phyloP scores from a whole-genome alignment of 2,888 invertebrate genomes.

The Apoda limacodes region DNA sequence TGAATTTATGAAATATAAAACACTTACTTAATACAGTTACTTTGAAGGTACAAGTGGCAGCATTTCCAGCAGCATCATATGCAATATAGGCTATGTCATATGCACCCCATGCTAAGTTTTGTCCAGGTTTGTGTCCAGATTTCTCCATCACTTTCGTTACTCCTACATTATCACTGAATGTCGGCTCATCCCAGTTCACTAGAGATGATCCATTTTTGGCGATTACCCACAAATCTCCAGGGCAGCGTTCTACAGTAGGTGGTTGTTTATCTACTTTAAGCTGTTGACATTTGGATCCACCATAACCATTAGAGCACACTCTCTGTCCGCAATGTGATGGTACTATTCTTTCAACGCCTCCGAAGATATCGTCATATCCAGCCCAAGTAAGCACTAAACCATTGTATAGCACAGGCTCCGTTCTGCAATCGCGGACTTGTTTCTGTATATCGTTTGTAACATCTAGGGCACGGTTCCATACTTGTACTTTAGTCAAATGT shows the following conservation, averaged over 20 bases:
- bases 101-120: constrained; percentile 90
- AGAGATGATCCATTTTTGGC: constrained; percentile 91
- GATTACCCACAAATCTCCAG: constrained; percentile 94
- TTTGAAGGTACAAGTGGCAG: constrained; percentile 91
- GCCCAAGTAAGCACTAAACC: constrained; percentile 92
- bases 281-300: constrained; percentile 87
- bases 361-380: constrained; percentile 89
- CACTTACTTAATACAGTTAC: constrained; percentile 88
- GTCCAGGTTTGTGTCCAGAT: constrained; percentile 88
- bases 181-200: constrained; percentile 93
- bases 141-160: constrained; percentile 84
- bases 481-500: constrained; percentile 91
- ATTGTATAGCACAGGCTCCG: constrained; percentile 89
- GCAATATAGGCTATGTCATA: constrained; percentile 95
- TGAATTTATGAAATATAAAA: too few species aligned
- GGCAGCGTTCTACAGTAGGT: constrained; percentile 90
- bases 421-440: constrained; percentile 92
- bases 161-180: constrained; percentile 90
- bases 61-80: constrained; percentile 91
- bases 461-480: constrained; percentile 93
- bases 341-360: constrained; percentile 91
- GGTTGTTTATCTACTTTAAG: constrained; percentile 86
- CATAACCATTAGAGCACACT: constrained; percentile 88
- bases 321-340: constrained; percentile 93
- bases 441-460: constrained; percentile 93